Evolutionary conservation across 2,113 vertebrate species (phyloP).

Genomic region (Camelus bactrianus): DNA sequence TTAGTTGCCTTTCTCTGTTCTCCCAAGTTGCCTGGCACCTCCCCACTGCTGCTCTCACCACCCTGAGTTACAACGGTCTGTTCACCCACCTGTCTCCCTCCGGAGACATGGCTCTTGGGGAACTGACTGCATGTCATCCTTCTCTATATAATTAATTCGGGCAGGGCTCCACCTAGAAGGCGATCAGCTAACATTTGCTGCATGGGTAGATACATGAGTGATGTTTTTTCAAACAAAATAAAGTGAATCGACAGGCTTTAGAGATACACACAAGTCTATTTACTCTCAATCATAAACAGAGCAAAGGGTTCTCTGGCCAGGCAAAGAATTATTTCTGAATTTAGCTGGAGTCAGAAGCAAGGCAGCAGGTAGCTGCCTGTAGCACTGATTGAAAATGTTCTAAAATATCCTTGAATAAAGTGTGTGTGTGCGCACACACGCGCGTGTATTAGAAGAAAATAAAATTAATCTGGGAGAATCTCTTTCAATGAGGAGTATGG

Average conservation of each 20-base stretch:
- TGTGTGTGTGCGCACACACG: neutral
- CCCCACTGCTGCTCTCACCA: neutral
- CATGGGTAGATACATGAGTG: neutral
- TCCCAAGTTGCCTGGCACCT: no score
- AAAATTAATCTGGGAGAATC: neutral
- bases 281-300: neutral
- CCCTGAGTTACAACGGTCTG: fast-evolving
- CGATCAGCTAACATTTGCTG: neutral
- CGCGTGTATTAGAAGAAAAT: neutral
- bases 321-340: neutral
- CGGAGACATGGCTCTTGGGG: neutral
- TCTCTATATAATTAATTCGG: neutral
- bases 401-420: neutral
- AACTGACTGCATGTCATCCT: neutral
- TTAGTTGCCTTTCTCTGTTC: neutral
- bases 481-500: neutral
- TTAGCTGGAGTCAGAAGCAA: neutral
- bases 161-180: neutral
- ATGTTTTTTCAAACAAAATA: neutral
- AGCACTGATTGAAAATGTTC: neutral
- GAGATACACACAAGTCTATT: neutral
- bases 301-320: neutral
- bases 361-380: neutral
- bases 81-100: neutral
- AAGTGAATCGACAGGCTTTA: neutral